Percentiles rank a stretch among this genome's conserved stretches.
phyloP scores from a whole-genome alignment of 2,888 invertebrate genomes.

The Hybos culiciformis region DNA sequence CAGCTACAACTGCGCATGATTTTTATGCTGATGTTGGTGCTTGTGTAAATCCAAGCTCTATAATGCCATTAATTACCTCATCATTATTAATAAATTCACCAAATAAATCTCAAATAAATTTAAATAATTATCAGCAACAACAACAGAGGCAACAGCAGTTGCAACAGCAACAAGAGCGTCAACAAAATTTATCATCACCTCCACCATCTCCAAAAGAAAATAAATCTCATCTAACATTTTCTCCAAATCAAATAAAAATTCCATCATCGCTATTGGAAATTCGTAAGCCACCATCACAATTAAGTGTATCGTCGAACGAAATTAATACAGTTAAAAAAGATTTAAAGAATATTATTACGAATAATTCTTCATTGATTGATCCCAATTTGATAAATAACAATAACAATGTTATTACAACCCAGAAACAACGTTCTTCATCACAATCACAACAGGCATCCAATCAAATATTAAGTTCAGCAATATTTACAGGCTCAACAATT shows the following conservation, averaged over 20 bases:
- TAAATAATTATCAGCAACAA: conserved; percentile 15
- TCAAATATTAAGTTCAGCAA: conserved; percentile 9
- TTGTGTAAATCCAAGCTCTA: conserved; percentile 70
- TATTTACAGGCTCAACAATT: conserved; percentile 24
- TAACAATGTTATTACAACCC: not conserved
- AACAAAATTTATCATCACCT: conserved; percentile 32
- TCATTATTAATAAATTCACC: conserved; percentile 28
- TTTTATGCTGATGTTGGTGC: conserved; percentile 61
- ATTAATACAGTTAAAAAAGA: not conserved
- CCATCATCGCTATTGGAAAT: not conserved
- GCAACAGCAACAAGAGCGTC: conserved; percentile 2
- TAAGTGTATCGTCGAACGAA: not conserved
- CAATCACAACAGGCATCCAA: not conserved
- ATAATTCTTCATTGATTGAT: not conserved
- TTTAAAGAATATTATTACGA: not conserved
- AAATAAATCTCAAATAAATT: conserved; percentile 27
- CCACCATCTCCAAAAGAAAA: conserved; percentile 50
- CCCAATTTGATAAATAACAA: not conserved
- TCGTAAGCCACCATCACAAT: not conserved
- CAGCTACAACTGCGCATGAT: conserved; percentile 43
- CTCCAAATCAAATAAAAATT: conserved; percentile 51
- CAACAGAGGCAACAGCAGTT: too few relatives aligned
- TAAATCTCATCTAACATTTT: conserved; percentile 58
- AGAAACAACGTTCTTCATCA: not conserved
- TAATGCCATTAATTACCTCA: conserved; percentile 63